A percentile compares a stretch with the other conserved stretches of the same genome.
phyloP scores from a whole-genome alignment of 2,797 vertebrate genomes.

The Dermochelys coriacea region DNA sequence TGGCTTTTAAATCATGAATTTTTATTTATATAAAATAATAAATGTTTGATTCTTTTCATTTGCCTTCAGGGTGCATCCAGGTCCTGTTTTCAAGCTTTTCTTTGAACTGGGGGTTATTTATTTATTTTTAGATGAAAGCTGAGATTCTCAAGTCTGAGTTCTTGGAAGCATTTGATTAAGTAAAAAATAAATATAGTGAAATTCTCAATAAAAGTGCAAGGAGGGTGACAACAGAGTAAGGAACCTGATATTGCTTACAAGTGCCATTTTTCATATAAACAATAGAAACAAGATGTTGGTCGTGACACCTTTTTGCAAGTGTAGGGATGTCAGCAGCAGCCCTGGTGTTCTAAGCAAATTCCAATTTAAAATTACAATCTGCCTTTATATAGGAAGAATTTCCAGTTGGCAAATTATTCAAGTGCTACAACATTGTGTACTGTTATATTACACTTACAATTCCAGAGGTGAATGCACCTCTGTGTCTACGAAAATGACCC shows the following conservation, averaged over 20 bases:
- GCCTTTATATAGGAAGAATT: not conserved
- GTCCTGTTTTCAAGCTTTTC: slow-evolving; percentile 12
- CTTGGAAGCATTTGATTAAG: not conserved
- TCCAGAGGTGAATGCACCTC: not conserved
- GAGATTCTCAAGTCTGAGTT: not conserved
- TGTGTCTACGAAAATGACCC: not conserved
- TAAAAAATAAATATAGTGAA: slow-evolving; percentile 38
- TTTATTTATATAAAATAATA: not conserved
- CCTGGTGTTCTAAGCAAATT: not conserved
- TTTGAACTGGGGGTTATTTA: not conserved
- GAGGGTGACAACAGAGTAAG: slow-evolving; percentile 61
- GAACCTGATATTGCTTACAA: not conserved
- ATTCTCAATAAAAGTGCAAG: not conserved
- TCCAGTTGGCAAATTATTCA: not conserved
- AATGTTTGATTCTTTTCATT: slow-evolving; percentile 19
- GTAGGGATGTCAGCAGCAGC: not conserved
- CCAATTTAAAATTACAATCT: not conserved
- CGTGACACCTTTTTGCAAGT: not conserved
- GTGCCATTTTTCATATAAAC: not conserved
- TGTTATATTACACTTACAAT: not conserved
- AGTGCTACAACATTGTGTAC: not conserved
- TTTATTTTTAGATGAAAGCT: not conserved
- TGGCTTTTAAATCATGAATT: not conserved
- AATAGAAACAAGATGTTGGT: not conserved
- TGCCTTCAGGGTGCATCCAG: slow-evolving; percentile 7